Conservation (phyloP, 2,888 invertebrate genomes). For the Hecatera dysodea region DNA sequence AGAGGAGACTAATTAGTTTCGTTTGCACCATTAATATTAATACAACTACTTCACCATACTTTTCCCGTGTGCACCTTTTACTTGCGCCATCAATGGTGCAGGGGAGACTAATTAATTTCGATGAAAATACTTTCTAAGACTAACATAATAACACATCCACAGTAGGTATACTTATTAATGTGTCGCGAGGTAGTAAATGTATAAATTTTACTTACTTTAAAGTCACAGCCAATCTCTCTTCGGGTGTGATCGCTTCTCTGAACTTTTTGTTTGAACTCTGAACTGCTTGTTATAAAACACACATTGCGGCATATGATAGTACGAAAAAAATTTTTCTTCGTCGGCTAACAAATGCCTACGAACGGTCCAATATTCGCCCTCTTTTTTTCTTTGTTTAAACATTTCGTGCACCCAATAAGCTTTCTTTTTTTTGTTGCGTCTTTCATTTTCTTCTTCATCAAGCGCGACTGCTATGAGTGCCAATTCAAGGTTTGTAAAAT, state of each 20-base stretch:
- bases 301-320: constrained; percentile 35
- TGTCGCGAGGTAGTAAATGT: constrained; percentile 5
- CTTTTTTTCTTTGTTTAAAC: constrained; percentile 18
- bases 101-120: constrained; percentile 4
- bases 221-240: constrained; percentile 38
- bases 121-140: constrained; percentile 5
- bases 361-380: constrained; percentile 33
- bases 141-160: constrained; percentile 5
- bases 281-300: constrained; percentile 37
- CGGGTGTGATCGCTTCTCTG: constrained; percentile 38
- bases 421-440: neutral
- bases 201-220: constrained; percentile 24
- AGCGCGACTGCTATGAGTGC: neutral
- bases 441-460: constrained; percentile 3
- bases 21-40: neutral
- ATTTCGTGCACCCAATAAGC: constrained; percentile 4
- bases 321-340: constrained; percentile 26
- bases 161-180: constrained; percentile 5
- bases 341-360: constrained; percentile 31
- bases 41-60: constrained; percentile 5
- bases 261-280: constrained; percentile 37
- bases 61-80: constrained; percentile 3
- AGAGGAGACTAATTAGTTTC: constrained; percentile 1
- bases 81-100: constrained; percentile 4
- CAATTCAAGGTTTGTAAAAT: neutral